phyloP scores from a whole-genome alignment of 2,113 vertebrate genomes.

The Pedionomus torquatus region DNA sequence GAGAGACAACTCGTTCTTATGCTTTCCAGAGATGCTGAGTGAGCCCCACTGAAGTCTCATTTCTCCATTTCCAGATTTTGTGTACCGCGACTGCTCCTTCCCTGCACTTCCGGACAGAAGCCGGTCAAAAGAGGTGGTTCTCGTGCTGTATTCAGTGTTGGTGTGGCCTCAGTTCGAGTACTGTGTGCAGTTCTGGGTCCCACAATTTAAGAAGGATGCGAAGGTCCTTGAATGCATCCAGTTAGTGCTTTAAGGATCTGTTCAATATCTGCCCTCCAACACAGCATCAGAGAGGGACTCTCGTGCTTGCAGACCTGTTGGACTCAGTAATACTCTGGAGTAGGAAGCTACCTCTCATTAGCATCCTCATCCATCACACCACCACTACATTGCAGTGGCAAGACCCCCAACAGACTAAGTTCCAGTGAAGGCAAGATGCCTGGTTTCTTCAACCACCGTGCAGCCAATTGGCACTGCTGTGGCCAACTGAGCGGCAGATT shows the following conservation, averaged over 20 bases:
- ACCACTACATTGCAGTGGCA: neutral
- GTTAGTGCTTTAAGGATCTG: neutral
- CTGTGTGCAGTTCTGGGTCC: neutral
- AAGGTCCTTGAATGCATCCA: neutral
- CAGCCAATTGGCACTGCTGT: neutral
- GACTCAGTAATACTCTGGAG: neutral
- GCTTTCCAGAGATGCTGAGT: neutral
- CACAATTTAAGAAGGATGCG: neutral
- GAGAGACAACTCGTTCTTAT: neutral
- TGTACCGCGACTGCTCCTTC: neutral
- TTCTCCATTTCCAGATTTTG: conserved; percentile 55
- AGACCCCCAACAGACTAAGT: neutral
- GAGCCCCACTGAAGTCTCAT: conserved; percentile 1
- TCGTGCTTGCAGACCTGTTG: neutral
- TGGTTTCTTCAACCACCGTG: neutral
- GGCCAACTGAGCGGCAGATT: neutral
- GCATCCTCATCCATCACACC: neutral
- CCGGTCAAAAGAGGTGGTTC: neutral
- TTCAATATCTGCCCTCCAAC: accelerated
- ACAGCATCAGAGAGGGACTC: neutral
- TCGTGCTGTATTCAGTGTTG: neutral
- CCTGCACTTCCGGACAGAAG: neutral
- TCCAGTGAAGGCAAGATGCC: neutral
- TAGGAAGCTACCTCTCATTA: neutral
- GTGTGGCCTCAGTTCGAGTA: neutral